Conservation (phyloP, 2,113 vertebrate species). For the Nanorana parkeri region DNA sequence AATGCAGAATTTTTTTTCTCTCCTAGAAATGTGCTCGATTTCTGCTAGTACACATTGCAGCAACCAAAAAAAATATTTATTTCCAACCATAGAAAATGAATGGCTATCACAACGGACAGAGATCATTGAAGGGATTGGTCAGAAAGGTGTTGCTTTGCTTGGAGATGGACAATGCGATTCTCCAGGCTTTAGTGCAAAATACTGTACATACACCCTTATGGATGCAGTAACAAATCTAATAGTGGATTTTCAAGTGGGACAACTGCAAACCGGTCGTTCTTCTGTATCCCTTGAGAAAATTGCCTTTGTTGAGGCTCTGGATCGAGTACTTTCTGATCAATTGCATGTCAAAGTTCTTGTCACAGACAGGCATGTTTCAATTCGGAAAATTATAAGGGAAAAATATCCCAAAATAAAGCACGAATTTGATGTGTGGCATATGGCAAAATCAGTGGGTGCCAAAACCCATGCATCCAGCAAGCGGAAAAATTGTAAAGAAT, state of each 20-base stretch:
- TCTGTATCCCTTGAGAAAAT: background rate
- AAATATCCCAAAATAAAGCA: background rate
- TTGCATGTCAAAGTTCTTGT: background rate
- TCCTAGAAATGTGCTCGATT: background rate
- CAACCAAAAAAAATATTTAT: conserved; percentile 15
- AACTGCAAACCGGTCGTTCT: background rate
- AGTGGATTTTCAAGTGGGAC: background rate
- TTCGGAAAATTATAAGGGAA: background rate
- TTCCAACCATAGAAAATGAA: background rate
- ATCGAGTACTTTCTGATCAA: background rate
- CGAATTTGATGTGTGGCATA: background rate
- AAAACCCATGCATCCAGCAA: background rate
- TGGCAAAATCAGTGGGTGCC: background rate
- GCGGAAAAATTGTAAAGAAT: background rate
- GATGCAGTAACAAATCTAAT: conserved; percentile 5
- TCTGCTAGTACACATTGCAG: background rate
- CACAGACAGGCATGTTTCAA: background rate
- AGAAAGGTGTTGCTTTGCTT: background rate
- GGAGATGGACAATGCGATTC: background rate
- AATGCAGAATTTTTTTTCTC: conserved; percentile 12
- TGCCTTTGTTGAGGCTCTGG: background rate
- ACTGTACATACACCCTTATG: conserved; percentile 5
- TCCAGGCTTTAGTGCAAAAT: background rate
- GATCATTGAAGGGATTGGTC: background rate
- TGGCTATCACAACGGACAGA: background rate